Conservation (phyloP, 1,140 invertebrate species). For the Dermatophagoides farinae region DNA sequence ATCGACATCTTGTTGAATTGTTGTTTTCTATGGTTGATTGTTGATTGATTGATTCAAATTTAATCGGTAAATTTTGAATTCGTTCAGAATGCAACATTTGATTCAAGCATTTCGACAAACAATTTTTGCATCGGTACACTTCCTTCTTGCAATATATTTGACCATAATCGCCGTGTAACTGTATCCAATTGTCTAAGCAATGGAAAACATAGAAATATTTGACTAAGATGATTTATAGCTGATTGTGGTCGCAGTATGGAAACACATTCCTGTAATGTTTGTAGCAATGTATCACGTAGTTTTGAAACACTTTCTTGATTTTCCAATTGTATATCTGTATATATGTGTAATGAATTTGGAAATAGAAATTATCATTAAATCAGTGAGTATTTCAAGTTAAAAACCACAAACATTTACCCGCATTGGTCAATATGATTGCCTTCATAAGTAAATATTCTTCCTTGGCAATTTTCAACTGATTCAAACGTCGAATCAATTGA, state of each 20-base stretch:
- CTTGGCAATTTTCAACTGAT: constrained; percentile 51
- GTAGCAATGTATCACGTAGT: constrained; percentile 65
- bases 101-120: constrained; percentile 88
- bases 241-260: constrained; percentile 38
- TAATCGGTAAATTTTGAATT: no score
- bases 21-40: no score
- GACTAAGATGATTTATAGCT: constrained; percentile 36
- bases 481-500: constrained; percentile 64
- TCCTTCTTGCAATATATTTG: constrained; percentile 58
- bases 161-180: constrained; percentile 72
- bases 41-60: no score
- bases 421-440: constrained; percentile 70
- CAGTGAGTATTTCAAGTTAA: constrained; percentile 6
- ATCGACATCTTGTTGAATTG: no score
- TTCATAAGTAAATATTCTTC: constrained; percentile 85
- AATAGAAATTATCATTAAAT: background rate
- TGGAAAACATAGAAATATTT: constrained; percentile 68
- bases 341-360: constrained; percentile 2
- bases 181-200: constrained; percentile 68
- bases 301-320: constrained; percentile 57
- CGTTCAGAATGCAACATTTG: constrained; percentile 21
- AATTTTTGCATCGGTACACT: constrained; percentile 87
- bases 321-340: constrained; percentile 59
- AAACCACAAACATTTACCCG: constrained; percentile 23
- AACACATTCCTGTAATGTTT: constrained; percentile 64